Evolutionary conservation across 2,888 invertebrate genomes (phyloP).

Genomic region (Chirona hameri): DNA sequence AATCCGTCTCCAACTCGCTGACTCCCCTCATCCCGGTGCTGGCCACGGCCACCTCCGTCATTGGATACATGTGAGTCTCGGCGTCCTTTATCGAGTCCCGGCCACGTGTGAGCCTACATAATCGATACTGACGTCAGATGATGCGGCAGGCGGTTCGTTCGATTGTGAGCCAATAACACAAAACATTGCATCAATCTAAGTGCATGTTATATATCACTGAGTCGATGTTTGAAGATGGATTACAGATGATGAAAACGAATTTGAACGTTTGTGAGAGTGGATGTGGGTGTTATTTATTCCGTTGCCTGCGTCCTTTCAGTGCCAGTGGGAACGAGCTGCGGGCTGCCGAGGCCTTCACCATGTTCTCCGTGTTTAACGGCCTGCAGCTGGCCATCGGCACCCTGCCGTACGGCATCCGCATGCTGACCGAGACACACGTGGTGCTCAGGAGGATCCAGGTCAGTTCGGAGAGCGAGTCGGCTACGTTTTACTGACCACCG

Average conservation of each 20-base stretch:
- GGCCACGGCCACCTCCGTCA: not conserved
- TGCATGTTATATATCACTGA: not conserved
- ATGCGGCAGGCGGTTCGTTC: not conserved
- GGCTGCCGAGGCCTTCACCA: slow-evolving; percentile 47
- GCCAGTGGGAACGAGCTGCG: slow-evolving; percentile 43
- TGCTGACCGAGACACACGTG: slow-evolving; percentile 46
- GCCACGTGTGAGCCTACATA: too few relatives aligned
- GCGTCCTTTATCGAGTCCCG: too few relatives aligned
- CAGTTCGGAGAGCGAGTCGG: too few relatives aligned
- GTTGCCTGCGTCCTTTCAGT: not conserved
- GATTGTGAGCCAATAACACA: not conserved
- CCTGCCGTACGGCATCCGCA: slow-evolving; percentile 47
- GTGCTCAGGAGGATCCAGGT: slow-evolving; percentile 47
- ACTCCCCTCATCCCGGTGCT: not conserved
- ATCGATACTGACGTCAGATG: not conserved
- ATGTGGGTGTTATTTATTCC: too few relatives aligned
- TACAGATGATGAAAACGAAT: not conserved
- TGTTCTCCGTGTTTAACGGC: slow-evolving; percentile 50
- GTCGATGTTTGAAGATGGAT: not conserved
- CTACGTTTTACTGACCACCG: not conserved
- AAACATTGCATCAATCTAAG: not conserved
- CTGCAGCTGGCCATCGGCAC: slow-evolving; percentile 51
- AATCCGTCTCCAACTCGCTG: not conserved
- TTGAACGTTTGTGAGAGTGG: too few relatives aligned
- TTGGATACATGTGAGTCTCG: slow-evolving; percentile 23